Percentiles rank a stretch among this genome's conserved stretches.
Conservation (phyloP, 1,140 invertebrate species). For the Brachionus koreanus region DNA sequence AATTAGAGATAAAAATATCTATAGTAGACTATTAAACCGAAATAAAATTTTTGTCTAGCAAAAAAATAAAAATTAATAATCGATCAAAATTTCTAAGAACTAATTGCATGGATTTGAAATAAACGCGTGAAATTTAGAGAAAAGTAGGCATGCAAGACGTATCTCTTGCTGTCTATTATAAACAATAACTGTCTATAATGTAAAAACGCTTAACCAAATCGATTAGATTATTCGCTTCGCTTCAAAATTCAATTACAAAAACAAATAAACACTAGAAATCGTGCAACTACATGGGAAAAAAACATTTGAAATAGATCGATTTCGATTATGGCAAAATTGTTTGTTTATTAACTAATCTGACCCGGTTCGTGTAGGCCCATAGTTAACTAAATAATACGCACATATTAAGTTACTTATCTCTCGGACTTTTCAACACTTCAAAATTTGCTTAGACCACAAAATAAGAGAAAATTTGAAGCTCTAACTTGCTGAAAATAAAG, state of each 20-base stretch:
- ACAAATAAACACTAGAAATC: constrained; percentile 21
- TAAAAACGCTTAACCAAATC: constrained; percentile 7
- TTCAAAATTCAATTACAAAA: constrained; percentile 31
- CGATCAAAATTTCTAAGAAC: background rate
- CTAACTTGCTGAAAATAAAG: constrained; percentile 23
- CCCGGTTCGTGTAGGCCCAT: background rate
- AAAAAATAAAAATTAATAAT: constrained; percentile 11
- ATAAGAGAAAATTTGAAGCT: background rate
- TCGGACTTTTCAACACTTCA: background rate
- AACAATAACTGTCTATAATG: constrained; percentile 40
- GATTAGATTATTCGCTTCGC: background rate
- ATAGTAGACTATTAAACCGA: background rate
- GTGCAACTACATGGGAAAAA: constrained; percentile 12
- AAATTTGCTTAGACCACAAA: background rate
- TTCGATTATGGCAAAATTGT: background rate
- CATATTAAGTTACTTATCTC: constrained; percentile 4
- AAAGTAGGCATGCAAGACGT: background rate
- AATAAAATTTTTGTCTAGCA: background rate
- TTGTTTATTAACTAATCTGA: constrained; percentile 28
- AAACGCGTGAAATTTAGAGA: constrained; percentile 20
- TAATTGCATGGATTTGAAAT: constrained; percentile 23
- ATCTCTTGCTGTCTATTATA: constrained; percentile 35
- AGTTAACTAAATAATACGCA: background rate
- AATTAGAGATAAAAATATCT: constrained; percentile 8
- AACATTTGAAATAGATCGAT: constrained; percentile 12